A percentile compares a stretch with the other conserved stretches of the same genome.
These are phyloP conservation scores for Hippolais icterina DNA, from an alignment of 2,113 vertebrate genomes.

Conservation along the genomic window DNA sequence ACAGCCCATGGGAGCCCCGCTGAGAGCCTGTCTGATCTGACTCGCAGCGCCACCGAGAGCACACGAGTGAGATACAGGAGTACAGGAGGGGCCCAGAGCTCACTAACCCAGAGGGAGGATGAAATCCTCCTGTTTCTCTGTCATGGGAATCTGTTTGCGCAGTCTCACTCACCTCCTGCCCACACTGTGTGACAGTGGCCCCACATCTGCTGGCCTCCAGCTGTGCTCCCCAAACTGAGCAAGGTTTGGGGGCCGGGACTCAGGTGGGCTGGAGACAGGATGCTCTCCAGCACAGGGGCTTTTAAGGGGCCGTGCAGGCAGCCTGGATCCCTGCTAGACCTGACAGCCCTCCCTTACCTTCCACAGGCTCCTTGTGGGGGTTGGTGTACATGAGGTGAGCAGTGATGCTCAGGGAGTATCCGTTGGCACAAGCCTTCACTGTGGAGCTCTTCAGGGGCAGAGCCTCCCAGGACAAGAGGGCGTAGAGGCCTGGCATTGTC, in stretches of 20 bases:
- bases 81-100: neutral
- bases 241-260: neutral
- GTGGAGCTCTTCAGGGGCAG: slow-evolving; percentile 88
- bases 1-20: rapidly evolving
- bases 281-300: neutral
- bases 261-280: neutral
- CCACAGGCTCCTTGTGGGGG: slow-evolving; percentile 81
- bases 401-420: slow-evolving; percentile 87
- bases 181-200: rapidly evolving
- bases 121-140: neutral
- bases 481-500: slow-evolving; percentile 90
- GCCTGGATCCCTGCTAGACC: neutral
- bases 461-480: slow-evolving; percentile 87
- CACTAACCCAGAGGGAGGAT: neutral
- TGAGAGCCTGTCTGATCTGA: neutral
- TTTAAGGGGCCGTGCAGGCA: neutral
- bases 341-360: slow-evolving; percentile 75
- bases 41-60: neutral
- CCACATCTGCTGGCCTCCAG: rapidly evolving
- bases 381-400: slow-evolving; percentile 88
- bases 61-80: rapidly evolving
- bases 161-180: neutral
- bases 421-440: slow-evolving; percentile 90
- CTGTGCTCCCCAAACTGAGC: neutral
- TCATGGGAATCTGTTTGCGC: neutral